phyloP scores from a whole-genome alignment of 2,888 invertebrate genomes.

The Gisinianus flammeolus region DNA sequence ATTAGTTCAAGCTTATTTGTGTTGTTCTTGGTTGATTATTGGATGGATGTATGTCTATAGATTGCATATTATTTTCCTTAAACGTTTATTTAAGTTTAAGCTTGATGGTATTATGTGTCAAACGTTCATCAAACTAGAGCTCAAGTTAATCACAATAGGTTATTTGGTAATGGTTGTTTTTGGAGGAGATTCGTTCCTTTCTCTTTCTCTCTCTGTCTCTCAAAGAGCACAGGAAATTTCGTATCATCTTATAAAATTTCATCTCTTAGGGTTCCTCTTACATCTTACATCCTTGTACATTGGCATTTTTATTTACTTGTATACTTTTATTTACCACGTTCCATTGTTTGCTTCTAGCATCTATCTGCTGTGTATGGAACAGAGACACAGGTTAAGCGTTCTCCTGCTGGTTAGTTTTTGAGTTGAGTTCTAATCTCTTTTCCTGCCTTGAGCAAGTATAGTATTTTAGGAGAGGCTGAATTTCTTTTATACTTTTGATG shows the following conservation, averaged over 20 bases:
- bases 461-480: conserved; percentile 9
- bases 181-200: neutral
- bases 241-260: conserved; percentile 30
- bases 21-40: neutral
- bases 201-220: neutral
- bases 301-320: conserved; percentile 14
- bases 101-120: neutral
- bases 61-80: no score
- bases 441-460: no score
- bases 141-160: neutral
- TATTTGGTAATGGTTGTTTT: conserved; percentile 3
- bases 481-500: neutral
- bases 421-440: no score
- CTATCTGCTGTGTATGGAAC: neutral
- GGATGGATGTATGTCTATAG: no score
- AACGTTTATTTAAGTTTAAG: neutral
- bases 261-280: conserved; percentile 23
- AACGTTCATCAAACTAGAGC: neutral
- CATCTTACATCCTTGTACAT: neutral
- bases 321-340: conserved; percentile 19
- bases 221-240: conserved; percentile 38
- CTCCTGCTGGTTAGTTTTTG: no score
- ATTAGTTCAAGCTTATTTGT: neutral
- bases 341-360: neutral
- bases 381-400: neutral